Conservation (phyloP, 2,888 invertebrate species). For the Isoperla grammatica region DNA sequence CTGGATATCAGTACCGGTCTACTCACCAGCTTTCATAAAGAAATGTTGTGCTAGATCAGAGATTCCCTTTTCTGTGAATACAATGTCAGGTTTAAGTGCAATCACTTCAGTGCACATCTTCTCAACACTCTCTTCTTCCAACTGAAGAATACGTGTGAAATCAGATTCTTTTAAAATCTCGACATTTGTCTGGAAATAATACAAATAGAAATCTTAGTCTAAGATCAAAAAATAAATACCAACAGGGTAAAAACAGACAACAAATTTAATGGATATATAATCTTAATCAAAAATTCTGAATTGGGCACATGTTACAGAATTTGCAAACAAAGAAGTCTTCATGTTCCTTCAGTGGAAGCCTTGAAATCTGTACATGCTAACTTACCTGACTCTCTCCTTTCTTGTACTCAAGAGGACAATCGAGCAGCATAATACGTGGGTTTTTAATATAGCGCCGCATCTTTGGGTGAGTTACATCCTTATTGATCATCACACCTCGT, state of each 20-base stretch:
- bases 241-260: background rate
- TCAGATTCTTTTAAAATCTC: slow-evolving; percentile 93
- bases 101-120: slow-evolving; percentile 88
- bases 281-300: too few relatives aligned
- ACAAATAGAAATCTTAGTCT: slow-evolving; percentile 12
- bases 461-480: slow-evolving; percentile 97
- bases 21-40: slow-evolving; percentile 54
- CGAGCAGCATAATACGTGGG: slow-evolving; percentile 89
- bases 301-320: too few relatives aligned
- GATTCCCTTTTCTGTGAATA: slow-evolving; percentile 98
- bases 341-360: too few relatives aligned
- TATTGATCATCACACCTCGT: slow-evolving; percentile 95
- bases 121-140: slow-evolving; percentile 93
- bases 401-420: slow-evolving; percentile 96
- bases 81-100: slow-evolving; percentile 88
- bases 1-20: too few relatives aligned
- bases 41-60: slow-evolving; percentile 91
- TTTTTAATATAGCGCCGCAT: slow-evolving; percentile 93
- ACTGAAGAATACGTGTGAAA: slow-evolving; percentile 88
- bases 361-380: too few relatives aligned
- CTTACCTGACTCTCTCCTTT: slow-evolving; percentile 86
- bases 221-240: too few relatives aligned
- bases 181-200: slow-evolving; percentile 73
- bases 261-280: background rate
- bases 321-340: too few relatives aligned